Percentiles rank a stretch among this genome's conserved stretches.
Evolutionary conservation across 2,797 vertebrate genomes (phyloP).

Genomic region (Sebastes itinus): DNA sequence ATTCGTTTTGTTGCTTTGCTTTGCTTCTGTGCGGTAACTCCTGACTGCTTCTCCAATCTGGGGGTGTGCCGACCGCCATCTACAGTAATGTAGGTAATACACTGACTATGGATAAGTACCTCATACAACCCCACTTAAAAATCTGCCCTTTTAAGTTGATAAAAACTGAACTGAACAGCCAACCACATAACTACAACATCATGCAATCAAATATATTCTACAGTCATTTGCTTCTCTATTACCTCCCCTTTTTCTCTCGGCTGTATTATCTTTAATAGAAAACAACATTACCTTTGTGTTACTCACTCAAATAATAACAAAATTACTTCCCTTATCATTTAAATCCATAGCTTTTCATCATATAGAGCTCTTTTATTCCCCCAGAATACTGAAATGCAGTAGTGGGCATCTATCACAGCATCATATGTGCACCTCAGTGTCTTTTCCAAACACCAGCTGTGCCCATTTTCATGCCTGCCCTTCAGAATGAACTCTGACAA

Average conservation of each 20-base stretch:
- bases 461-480: constrained; percentile 75
- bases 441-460: constrained; percentile 75
- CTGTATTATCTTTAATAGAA: not conserved
- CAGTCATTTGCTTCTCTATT: not conserved
- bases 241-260: not conserved
- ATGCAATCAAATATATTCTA: not conserved
- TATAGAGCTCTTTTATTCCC: not conserved
- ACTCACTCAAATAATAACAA: not conserved
- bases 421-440: constrained; percentile 55
- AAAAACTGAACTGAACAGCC: not conserved
- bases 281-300: not conserved
- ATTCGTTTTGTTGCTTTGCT: too few relatives aligned
- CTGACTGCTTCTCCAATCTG: too few relatives aligned
- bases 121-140: too few relatives aligned
- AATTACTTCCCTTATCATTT: not conserved
- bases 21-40: too few relatives aligned
- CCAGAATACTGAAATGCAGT: constrained; percentile 2
- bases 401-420: constrained; percentile 18
- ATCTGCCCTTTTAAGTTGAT: not conserved
- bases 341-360: constrained; percentile 8
- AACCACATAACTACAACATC: not conserved
- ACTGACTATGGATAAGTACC: too few relatives aligned
- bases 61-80: too few relatives aligned
- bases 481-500: constrained; percentile 76
- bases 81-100: too few relatives aligned